Evolutionary conservation across 2,797 vertebrate genomes (phyloP).

Genomic region (Microctenopoma stevenorrisi): DNA sequence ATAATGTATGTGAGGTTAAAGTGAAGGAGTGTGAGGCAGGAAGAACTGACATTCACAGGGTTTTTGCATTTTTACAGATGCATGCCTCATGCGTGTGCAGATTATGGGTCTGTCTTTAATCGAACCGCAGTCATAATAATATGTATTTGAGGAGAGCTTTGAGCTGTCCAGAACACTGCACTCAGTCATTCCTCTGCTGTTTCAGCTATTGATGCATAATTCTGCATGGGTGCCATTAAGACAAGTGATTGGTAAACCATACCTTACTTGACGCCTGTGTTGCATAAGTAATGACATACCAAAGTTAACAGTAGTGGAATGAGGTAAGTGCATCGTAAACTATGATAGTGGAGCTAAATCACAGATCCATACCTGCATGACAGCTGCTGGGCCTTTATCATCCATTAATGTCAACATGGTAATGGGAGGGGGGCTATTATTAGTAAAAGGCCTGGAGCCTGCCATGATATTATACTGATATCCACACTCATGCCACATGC

Average conservation of each 20-base stretch:
- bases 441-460: slow-evolving; percentile 65
- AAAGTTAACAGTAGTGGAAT: slow-evolving; percentile 4
- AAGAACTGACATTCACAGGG: slow-evolving; percentile 16
- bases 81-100: slow-evolving; percentile 7
- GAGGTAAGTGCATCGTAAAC: slow-evolving; percentile 15
- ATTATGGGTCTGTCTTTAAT: slow-evolving; percentile 13
- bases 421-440: slow-evolving; percentile 69
- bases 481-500: slow-evolving; percentile 46
- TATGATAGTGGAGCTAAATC: slow-evolving; percentile 10
- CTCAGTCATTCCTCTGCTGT: slow-evolving; percentile 30
- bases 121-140: background rate
- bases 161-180: slow-evolving; percentile 3
- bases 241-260: slow-evolving; percentile 8
- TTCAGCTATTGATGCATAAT: slow-evolving; percentile 14
- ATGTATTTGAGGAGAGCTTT: slow-evolving; percentile 3
- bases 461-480: slow-evolving; percentile 41
- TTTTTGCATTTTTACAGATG: slow-evolving; percentile 29
- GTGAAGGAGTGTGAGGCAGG: slow-evolving; percentile 22
- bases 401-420: slow-evolving; percentile 61
- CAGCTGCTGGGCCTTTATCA: slow-evolving; percentile 50
- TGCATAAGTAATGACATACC: background rate
- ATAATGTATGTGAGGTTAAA: slow-evolving; percentile 16
- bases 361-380: slow-evolving; percentile 31
- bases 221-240: background rate
- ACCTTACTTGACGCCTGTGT: background rate